Conservation (phyloP, 2,113 vertebrate genomes). For the Dermatemys mawii region DNA sequence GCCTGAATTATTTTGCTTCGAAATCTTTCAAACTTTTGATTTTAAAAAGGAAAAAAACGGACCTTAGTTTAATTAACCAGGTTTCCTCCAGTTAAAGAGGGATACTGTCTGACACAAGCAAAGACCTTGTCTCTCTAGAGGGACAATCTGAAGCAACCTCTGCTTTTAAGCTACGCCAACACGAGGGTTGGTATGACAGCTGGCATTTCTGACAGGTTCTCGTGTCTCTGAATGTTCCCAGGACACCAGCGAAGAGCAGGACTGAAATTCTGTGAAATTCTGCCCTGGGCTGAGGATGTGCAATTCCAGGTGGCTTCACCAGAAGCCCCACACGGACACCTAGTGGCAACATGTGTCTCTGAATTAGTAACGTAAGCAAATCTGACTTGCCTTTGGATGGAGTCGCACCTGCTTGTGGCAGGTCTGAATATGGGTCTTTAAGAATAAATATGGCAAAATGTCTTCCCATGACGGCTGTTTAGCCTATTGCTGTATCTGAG, state of each 20-base stretch:
- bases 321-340: background rate
- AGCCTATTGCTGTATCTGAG: background rate
- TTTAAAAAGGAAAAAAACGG: background rate
- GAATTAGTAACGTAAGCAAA: background rate
- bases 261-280: background rate
- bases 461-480: background rate
- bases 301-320: fast-evolving
- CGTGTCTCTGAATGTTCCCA: background rate
- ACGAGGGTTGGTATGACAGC: background rate
- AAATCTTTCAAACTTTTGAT: constrained; percentile 76
- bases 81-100: background rate
- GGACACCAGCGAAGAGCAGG: background rate
- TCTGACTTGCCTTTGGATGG: background rate
- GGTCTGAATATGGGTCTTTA: background rate
- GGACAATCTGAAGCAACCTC: background rate
- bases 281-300: fast-evolving
- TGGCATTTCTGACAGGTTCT: background rate
- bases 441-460: background rate
- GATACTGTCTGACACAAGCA: background rate
- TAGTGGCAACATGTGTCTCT: background rate
- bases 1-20: constrained; percentile 77
- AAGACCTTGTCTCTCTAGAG: background rate
- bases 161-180: background rate
- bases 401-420: background rate
- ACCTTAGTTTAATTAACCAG: background rate